A percentile compares a stretch with the other conserved stretches of the same genome.
phyloP scores from a whole-genome alignment of 2,797 vertebrate species.

The Lepus townsendii region DNA sequence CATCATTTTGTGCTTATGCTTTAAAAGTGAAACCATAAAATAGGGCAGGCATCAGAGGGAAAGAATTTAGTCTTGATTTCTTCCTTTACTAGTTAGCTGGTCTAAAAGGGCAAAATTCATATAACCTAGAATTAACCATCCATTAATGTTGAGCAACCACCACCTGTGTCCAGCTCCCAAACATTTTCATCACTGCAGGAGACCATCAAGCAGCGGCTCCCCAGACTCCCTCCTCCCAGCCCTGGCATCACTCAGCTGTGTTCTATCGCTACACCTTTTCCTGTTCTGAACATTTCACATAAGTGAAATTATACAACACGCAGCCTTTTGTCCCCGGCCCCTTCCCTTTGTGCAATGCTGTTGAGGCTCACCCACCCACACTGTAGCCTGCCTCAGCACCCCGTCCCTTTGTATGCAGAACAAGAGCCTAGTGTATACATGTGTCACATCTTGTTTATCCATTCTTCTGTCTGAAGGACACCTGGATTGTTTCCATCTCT shows the following conservation, averaged over 20 bases:
- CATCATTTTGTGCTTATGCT: not conserved
- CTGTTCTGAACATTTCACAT: slow-evolving; percentile 14
- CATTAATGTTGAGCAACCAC: not conserved
- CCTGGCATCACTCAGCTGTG: not conserved
- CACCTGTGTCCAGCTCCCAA: not conserved
- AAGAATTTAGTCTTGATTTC: slow-evolving; percentile 26
- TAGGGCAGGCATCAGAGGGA: not conserved
- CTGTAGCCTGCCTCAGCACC: not conserved
- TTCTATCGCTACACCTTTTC: slow-evolving; percentile 1
- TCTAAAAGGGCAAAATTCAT: not conserved
- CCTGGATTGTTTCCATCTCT: not conserved
- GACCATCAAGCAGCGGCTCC: not conserved
- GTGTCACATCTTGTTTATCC: not conserved
- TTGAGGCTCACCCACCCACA: not conserved
- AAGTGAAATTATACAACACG: not conserved
- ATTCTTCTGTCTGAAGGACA: not conserved
- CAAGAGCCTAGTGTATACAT: not conserved
- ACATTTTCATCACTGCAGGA: slow-evolving; percentile 18
- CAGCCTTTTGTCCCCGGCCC: not conserved
- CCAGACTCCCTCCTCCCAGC: not conserved
- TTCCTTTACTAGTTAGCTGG: slow-evolving; percentile 23
- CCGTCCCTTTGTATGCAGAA: not conserved
- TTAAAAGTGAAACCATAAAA: slow-evolving; percentile 59
- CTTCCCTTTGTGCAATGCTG: slow-evolving; percentile 16
- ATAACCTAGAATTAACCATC: not conserved